Conservation (phyloP, 2,888 invertebrate species). For the Clanis bilineata region DNA sequence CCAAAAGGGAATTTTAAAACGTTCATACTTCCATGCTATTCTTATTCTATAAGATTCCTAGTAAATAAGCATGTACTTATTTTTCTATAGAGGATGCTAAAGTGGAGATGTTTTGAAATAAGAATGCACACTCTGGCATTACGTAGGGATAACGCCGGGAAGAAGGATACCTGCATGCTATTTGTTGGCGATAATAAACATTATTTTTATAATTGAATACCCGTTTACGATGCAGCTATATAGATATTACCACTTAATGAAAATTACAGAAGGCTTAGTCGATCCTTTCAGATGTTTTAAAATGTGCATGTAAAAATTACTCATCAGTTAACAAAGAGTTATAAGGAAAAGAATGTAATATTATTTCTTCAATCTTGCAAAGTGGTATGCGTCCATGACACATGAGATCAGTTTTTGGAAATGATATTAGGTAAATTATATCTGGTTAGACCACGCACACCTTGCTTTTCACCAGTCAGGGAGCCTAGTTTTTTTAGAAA, state of each 20-base stretch:
- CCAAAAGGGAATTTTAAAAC: constrained; percentile 79
- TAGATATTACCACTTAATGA: neutral
- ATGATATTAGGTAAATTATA: no score
- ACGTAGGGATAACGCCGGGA: no score
- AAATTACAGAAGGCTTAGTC: neutral
- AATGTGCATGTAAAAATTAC: constrained; percentile 12
- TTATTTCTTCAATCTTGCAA: neutral
- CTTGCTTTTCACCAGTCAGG: no score
- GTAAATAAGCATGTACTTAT: no score
- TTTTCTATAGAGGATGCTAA: no score
- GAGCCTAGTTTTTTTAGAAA: no score
- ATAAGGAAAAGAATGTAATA: constrained; percentile 54
- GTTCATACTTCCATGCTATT: constrained; percentile 69
- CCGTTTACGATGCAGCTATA: no score
- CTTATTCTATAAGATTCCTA: constrained; percentile 64
- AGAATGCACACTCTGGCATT: no score
- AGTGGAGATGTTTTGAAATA: no score
- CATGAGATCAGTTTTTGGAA: neutral
- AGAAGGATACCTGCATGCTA: constrained; percentile 69
- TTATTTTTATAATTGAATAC: neutral
- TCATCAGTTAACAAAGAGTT: constrained; percentile 39
- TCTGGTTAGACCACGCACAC: no score
- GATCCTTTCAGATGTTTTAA: neutral
- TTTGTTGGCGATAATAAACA: constrained; percentile 57
- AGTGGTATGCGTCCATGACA: neutral